Percentiles rank a stretch among this genome's conserved stretches.
These are phyloP conservation scores for Spicauda simplicius DNA, from an alignment of 2,888 invertebrate genomes.

Conservation along the genomic window DNA sequence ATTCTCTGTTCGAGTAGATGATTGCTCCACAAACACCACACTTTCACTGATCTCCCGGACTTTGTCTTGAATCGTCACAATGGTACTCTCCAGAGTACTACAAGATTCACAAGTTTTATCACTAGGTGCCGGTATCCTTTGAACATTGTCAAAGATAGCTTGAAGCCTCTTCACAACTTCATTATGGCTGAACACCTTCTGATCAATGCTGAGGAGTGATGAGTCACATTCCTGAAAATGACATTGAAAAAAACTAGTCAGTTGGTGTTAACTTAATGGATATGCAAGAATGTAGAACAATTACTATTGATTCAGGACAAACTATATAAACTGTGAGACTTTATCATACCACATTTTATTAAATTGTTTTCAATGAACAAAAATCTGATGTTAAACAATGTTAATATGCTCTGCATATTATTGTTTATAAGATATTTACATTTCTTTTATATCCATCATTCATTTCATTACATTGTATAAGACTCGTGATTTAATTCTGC, in stretches of 20 bases:
- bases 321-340: too few species aligned
- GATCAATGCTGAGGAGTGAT: conserved; percentile 52
- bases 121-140: conserved; percentile 5
- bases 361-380: too few species aligned
- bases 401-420: too few species aligned
- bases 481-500: too few species aligned
- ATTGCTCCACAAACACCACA: conserved; percentile 8
- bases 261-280: too few species aligned
- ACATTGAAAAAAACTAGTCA: neutral
- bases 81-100: conserved; percentile 26
- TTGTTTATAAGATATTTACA: too few species aligned
- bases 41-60: conserved; percentile 8
- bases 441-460: too few species aligned
- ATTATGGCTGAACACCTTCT: conserved; percentile 43
- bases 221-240: conserved; percentile 56
- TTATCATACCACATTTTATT: too few species aligned
- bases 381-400: too few species aligned
- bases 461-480: too few species aligned
- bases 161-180: conserved; percentile 44
- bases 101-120: conserved; percentile 22
- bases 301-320: too few species aligned
- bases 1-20: conserved; percentile 21
- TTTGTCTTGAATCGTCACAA: conserved; percentile 13
- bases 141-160: conserved; percentile 24
- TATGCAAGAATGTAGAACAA: too few species aligned